Conservation (phyloP, 1,140 invertebrate species). For the Sesamia nonagrioides region DNA sequence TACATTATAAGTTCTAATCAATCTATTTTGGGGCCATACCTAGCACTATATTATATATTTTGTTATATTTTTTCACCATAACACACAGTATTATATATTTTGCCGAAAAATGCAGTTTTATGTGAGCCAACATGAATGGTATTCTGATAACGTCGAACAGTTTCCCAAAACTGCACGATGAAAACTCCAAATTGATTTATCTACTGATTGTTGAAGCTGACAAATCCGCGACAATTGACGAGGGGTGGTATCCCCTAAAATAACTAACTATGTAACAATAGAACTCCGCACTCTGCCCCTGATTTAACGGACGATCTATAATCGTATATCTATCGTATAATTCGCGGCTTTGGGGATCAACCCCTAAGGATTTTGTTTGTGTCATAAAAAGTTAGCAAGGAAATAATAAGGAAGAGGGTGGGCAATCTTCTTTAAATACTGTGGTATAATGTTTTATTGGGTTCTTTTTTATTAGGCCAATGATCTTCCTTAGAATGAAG, state of each 20-base stretch:
- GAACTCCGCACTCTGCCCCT: conserved; percentile 7
- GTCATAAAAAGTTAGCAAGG: conserved; percentile 19
- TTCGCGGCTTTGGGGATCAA: background rate
- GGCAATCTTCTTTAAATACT: background rate
- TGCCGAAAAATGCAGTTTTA: too few relatives aligned
- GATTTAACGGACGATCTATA: conserved; percentile 9
- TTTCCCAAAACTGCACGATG: background rate
- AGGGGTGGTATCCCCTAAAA: conserved; percentile 1
- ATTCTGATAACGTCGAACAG: background rate
- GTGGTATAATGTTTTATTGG: background rate
- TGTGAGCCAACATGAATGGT: too few relatives aligned
- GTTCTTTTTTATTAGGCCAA: background rate
- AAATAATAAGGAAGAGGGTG: background rate
- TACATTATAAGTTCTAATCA: too few relatives aligned
- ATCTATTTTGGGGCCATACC: too few relatives aligned
- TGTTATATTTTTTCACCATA: too few relatives aligned
- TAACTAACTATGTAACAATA: background rate
- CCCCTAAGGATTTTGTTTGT: conserved; percentile 7
- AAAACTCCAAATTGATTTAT: background rate
- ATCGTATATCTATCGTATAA: conserved; percentile 29
- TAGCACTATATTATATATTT: too few relatives aligned
- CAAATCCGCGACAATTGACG: conserved; percentile 5
- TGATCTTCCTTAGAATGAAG: background rate
- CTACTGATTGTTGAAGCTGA: conserved; percentile 7
- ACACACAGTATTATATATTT: too few relatives aligned